Base-by-base conservation (phyloP, 2,888 invertebrate species). In the Hydriomena furcata region DNA sequence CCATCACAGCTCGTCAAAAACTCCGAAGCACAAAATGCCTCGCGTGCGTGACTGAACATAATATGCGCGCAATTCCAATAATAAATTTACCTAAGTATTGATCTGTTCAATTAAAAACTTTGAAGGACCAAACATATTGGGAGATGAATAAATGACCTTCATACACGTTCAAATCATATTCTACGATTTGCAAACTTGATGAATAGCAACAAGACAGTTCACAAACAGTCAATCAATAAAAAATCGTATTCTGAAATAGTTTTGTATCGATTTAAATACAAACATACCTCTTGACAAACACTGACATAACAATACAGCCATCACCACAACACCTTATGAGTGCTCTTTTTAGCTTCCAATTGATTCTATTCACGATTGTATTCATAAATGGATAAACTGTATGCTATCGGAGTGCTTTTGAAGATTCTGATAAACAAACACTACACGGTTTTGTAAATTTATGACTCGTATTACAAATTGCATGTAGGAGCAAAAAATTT, bases 21-120 rank as follows among this genome's bases (percentile, higher is more conserved):
- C 8, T 30, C 13, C 36, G 13, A 28, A 41, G 13, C 36, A 24
- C 13, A 7, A 30, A 45, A 45, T 37, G 23, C 30, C 30, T 45
- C 30, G 30, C 25, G 45, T 54, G 49, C 53, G 55, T 52, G 53
- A 53, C 46, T 47, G 20, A 48, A 41, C 42, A 43, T 52, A 55
- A 55, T 49, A 25, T 49, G 43, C 43, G 48, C 31, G 36, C 30
- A 45, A 30, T 50, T 37, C 34, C 31, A 31, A 31, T 35, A 35
- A 5, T 3, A 28, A 17, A 21, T 27, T 28, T 21, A 28, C 28
- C 30, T 10, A 27, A 6, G 30, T 20, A 34, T 34, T 12, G 25
- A 34, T 28, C 12, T 27, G 20, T 11, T 27, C 11, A 20, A 27
- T n/a, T 7, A 28, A 34, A 27, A 27, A 35, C 43, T 28, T 43